These are phyloP conservation scores for Synanthedon tipuliformis DNA, from an alignment of 2,888 invertebrate genomes.

Conservation along the genomic window DNA sequence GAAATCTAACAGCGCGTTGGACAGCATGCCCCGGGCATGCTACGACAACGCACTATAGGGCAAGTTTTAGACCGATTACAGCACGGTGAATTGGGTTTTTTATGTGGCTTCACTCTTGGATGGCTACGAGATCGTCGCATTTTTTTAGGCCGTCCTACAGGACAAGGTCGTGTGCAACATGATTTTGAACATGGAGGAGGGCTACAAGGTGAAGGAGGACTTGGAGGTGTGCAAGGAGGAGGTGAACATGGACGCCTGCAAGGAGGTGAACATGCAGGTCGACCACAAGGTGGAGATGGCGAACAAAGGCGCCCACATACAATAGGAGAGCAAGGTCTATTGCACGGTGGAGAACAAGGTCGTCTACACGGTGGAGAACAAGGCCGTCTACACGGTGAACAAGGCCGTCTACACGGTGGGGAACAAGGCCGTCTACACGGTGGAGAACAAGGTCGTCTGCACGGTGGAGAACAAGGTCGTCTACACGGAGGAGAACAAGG, in stretches of 20 bases:
- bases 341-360: conserved; percentile 5
- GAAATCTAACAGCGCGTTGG: no score
- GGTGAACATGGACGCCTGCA: conserved; percentile 11
- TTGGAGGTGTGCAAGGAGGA: conserved; percentile 23
- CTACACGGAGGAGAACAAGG: conserved; percentile 28
- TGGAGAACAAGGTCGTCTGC: conserved; percentile 7
- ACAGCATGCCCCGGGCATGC: conserved; percentile 28
- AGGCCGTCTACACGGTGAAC: conserved; percentile 16
- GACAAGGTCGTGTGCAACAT: conserved; percentile 20
- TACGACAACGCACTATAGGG: conserved; percentile 40
- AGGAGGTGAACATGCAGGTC: conserved; percentile 3
- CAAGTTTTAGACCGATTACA: conserved; percentile 35
- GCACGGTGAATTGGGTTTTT: conserved; percentile 45
- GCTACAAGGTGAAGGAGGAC: conserved; percentile 19
- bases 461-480: conserved; percentile 7
- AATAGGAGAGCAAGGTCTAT: conserved; percentile 6
- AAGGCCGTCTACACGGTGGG: conserved; percentile 39
- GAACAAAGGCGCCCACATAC: conserved; percentile 8
- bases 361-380: conserved; percentile 7
- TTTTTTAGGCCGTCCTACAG: conserved; percentile 28
- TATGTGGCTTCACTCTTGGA: conserved; percentile 36
- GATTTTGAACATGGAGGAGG: conserved; percentile 4
- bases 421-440: conserved; percentile 17
- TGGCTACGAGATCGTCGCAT: conserved; percentile 32
- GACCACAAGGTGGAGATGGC: conserved; percentile 9